These are phyloP conservation scores for Bujurquina vittata DNA, from an alignment of 2,113 vertebrate species.

Conservation along the genomic window DNA sequence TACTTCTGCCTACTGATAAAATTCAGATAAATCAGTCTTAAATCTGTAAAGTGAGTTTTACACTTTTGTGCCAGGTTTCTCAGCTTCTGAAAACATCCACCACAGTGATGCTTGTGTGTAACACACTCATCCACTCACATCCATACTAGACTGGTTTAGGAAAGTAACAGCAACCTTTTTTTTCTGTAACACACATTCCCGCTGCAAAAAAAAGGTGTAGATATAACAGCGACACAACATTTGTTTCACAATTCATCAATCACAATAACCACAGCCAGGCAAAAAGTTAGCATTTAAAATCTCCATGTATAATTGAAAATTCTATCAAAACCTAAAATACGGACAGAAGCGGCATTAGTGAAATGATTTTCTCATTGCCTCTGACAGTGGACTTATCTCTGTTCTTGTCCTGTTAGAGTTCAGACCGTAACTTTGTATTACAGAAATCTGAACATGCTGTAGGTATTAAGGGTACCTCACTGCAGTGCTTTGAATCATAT, in stretches of 20 bases:
- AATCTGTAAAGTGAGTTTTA: background rate
- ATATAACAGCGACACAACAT: background rate
- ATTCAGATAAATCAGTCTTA: slow-evolving; percentile 16
- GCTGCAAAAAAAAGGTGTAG: background rate
- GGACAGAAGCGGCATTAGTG: too few relatives aligned
- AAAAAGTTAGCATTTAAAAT: too few relatives aligned
- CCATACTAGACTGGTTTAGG: background rate
- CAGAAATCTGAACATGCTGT: too few relatives aligned
- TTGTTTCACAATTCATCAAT: background rate
- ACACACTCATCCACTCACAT: background rate
- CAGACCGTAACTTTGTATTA: too few relatives aligned
- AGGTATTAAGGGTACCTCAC: too few relatives aligned
- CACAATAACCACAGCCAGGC: background rate
- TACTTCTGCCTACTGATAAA: background rate
- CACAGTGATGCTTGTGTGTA: background rate
- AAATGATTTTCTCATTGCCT: too few relatives aligned
- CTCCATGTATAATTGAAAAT: too few relatives aligned
- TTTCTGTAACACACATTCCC: background rate
- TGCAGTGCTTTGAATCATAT: too few relatives aligned
- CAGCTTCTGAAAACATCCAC: background rate
- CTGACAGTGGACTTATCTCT: too few relatives aligned
- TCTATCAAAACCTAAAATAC: too few relatives aligned
- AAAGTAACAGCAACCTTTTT: background rate
- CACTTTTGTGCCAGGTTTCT: background rate
- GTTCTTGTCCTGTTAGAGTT: too few relatives aligned